Conservation (phyloP, 2,113 vertebrate genomes). For the cattle (Bos taurus) region ARS-UCD2.0 NC_037352.1:5608501-5609000, state of each 20-base stretch:
- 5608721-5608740: fast-evolving
- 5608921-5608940: neutral
- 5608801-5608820: neutral
- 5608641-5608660: neutral
- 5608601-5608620: fast-evolving
- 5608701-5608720: fast-evolving
- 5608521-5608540: neutral
- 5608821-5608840: neutral
- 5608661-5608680: fast-evolving
- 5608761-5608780: fast-evolving
- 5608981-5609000: neutral
- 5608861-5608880: neutral
- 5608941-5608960: fast-evolving
- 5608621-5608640: neutral
- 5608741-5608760: neutral
- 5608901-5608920: neutral
- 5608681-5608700: fast-evolving
- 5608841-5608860: neutral
- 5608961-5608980: too few relatives aligned
- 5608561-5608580: neutral
- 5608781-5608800: neutral
- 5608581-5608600: too few relatives aligned
- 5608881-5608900: neutral
- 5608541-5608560: neutral
- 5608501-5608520: neutral